Percentiles rank a stretch among this genome's conserved stretches.
These are phyloP conservation scores for Otolemur crassicaudatus DNA, from an alignment of 2,797 vertebrate species.

Conservation along the genomic window DNA sequence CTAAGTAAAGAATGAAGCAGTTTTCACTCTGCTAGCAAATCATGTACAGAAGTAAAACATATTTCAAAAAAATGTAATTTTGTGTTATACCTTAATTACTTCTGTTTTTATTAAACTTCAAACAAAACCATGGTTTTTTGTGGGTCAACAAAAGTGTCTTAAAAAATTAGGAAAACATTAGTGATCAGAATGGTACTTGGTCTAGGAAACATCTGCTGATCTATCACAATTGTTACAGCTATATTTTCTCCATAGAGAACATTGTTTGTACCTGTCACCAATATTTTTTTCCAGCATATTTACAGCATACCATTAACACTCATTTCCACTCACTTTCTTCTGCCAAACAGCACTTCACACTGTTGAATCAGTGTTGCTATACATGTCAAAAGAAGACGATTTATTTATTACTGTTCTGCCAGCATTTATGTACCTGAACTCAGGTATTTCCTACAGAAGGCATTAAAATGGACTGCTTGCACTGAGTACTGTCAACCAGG, in stretches of 20 bases:
- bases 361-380: constrained; percentile 56
- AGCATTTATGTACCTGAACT: not conserved
- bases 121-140: constrained; percentile 69
- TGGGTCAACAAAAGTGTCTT: constrained; percentile 77
- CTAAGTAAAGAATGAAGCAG: constrained; percentile 85
- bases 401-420: constrained; percentile 30
- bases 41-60: constrained; percentile 82
- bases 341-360: constrained; percentile 69
- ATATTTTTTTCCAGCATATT: constrained; percentile 71
- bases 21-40: constrained; percentile 83
- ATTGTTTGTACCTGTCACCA: constrained; percentile 78
- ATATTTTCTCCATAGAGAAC: constrained; percentile 78
- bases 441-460: constrained; percentile 54
- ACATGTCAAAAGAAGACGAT: constrained; percentile 61
- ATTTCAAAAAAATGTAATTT: constrained; percentile 82
- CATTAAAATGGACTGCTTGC: not conserved
- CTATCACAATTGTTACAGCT: constrained; percentile 73
- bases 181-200: constrained; percentile 63
- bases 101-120: constrained; percentile 72
- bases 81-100: constrained; percentile 80
- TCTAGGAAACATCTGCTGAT: constrained; percentile 78
- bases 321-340: constrained; percentile 56
- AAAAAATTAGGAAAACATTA: constrained; percentile 77
- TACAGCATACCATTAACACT: constrained; percentile 77
- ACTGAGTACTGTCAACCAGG: not conserved